Percentiles rank a stretch among this genome's conserved stretches.
phyloP scores from a whole-genome alignment of 2,113 vertebrate species.

The Budorcas taxicolor region DNA sequence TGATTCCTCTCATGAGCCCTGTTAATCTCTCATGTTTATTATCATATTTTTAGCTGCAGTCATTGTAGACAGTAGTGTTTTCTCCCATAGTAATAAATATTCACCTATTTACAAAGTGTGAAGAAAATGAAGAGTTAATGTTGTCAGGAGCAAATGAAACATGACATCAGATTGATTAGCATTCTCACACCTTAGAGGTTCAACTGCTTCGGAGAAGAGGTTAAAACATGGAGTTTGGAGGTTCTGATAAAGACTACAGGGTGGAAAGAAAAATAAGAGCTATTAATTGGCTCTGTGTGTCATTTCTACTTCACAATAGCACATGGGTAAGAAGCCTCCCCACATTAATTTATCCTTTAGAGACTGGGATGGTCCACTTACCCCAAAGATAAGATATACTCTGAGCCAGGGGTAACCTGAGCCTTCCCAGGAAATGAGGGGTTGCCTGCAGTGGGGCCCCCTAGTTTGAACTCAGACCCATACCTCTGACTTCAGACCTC shows the following conservation, averaged over 20 bases:
- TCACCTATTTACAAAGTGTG: slow-evolving; percentile 48
- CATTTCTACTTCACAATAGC: slow-evolving; percentile 4
- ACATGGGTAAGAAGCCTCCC: slow-evolving; percentile 10
- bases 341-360: slow-evolving; percentile 30
- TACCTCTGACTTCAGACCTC: background rate
- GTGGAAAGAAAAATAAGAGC: slow-evolving; percentile 36
- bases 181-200: background rate
- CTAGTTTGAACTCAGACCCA: background rate
- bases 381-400: background rate
- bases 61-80: slow-evolving; percentile 53
- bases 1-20: slow-evolving; percentile 45
- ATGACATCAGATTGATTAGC: background rate
- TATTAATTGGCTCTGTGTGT: background rate
- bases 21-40: slow-evolving; percentile 61
- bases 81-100: slow-evolving; percentile 52
- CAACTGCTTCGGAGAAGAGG: background rate
- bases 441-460: background rate
- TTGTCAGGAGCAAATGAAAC: slow-evolving; percentile 1
- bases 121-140: slow-evolving; percentile 32
- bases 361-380: background rate
- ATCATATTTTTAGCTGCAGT: slow-evolving; percentile 54
- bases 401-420: background rate
- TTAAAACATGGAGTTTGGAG: background rate
- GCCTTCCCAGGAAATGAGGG: background rate
- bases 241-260: slow-evolving; percentile 15